Evolutionary conservation across 2,797 vertebrate genomes (phyloP), one percentile per base, ranked within the genome.

Genomic region (Eulemur albifrons): DNA sequence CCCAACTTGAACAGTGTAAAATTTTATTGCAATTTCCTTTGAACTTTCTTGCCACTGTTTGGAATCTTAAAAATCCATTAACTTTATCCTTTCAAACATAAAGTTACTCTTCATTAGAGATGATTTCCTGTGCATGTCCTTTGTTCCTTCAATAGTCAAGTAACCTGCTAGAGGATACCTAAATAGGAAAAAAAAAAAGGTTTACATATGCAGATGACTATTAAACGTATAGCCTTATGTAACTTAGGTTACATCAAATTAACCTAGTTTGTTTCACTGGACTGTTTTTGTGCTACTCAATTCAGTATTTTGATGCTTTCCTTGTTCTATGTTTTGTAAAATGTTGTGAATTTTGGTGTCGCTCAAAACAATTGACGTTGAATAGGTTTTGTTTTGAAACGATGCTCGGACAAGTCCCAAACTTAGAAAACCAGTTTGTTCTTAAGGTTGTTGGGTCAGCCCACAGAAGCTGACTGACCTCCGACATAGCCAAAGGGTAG

Each of bases 121-220:
- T 93, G 93, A 85, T 11, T 94, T 81, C 88, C 83, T 43, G 67
- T 87, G 43, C 91, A 54, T 91, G 92, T 81, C 45, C 91, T 38
- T 94, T 70, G 90, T 85, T 87, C 95, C 85, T 45, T 94, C 63
- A 12, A 25, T 70, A 40, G 95, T 70, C 40, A 82, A 67, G 57
- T 94, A 25, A 96, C 92, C 59, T 92, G 96, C 93, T 45, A 76
- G 80, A 84, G 59, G 96, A 85, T 88, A 38, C 93, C 95, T 95
- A 89, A 84, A 75, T 96, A 89, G 90, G 88, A 95, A 86, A 90
- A 73, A 82, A 23, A 23, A 93, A 80, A 59, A 21, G 72, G 96
- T 97, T 98, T 98, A 98, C 97, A 98, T 45, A 95, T 97, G 97
- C 98, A 98, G 98, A 97, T 97, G 97, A 98, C 98, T 96, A 84